Percentiles rank a stretch among this genome's conserved stretches.
Evolutionary conservation across 2,113 vertebrate genomes (phyloP).

Genomic region (Boulengeromyrus knoepffleri): DNA sequence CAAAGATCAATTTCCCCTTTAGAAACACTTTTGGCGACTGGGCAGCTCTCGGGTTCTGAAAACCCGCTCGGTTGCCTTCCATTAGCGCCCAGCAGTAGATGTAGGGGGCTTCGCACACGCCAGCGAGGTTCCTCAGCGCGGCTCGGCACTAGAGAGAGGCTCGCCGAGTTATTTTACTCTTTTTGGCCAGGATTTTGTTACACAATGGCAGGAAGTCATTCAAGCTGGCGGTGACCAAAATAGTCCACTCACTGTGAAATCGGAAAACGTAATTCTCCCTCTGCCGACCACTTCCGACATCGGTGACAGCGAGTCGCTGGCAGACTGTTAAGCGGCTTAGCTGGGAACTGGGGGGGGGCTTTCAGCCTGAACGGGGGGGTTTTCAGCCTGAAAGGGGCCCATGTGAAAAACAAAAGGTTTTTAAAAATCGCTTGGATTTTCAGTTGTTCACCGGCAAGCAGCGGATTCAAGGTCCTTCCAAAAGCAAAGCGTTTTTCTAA

Average conservation of each 20-base stretch:
- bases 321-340: not conserved
- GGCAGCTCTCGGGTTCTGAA: not conserved
- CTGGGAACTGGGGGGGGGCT: not conserved
- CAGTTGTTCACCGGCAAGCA: not conserved
- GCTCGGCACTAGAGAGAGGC: not conserved
- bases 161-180: not conserved
- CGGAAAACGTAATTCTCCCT: not conserved
- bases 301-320: not conserved
- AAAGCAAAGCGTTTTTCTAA: not conserved
- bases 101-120: not conserved
- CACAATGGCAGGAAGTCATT: constrained; percentile 2
- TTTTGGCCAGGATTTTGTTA: not conserved
- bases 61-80: not conserved
- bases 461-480: not conserved
- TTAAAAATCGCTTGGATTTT: not conserved
- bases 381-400: not conserved
- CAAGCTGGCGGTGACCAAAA: not conserved
- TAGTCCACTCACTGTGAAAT: constrained; percentile 1
- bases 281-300: not conserved
- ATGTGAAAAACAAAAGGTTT: not conserved
- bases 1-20: not conserved
- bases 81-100: not conserved
- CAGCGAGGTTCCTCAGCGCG: not conserved
- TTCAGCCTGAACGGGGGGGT: not conserved
- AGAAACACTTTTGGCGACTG: not conserved